Conservation (phyloP, 2,113 vertebrate genomes). For the Rhagologus leucostigma region DNA sequence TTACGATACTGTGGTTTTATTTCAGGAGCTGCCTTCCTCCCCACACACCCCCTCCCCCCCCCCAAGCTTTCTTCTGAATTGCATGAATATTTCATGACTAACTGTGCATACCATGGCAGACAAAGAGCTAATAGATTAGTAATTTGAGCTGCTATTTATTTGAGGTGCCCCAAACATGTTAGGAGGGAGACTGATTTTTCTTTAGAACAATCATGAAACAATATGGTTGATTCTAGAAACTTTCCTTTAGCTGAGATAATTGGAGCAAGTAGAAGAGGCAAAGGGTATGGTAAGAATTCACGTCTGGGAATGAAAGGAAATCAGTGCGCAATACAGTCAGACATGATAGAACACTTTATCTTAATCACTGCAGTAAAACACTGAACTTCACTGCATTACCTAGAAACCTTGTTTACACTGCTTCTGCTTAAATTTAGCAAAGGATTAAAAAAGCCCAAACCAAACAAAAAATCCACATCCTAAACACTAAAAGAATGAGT, state of each 20-base stretch:
- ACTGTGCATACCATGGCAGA: slow-evolving; percentile 4
- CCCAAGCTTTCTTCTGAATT: slow-evolving; percentile 10
- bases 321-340: not conserved
- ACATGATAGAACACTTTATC: not conserved
- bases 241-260: slow-evolving; percentile 43
- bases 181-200: slow-evolving; percentile 21
- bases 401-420: not conserved
- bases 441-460: not conserved
- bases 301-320: slow-evolving; percentile 20
- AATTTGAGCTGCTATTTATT: slow-evolving; percentile 50
- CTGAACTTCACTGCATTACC: not conserved
- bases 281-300: slow-evolving; percentile 38
- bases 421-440: not conserved
- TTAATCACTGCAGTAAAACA: slow-evolving; percentile 12
- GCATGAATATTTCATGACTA: slow-evolving; percentile 55
- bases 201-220: slow-evolving; percentile 10
- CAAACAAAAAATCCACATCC: not conserved
- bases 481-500: not conserved
- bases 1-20: not conserved
- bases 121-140: slow-evolving; percentile 57
- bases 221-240: slow-evolving; percentile 46
- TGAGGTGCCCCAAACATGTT: slow-evolving; percentile 1
- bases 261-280: not conserved
- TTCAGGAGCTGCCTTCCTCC: not conserved
- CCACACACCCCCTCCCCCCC: no score